phyloP scores from a whole-genome alignment of 2,888 invertebrate genomes.

The Xestia rhomboidea region DNA sequence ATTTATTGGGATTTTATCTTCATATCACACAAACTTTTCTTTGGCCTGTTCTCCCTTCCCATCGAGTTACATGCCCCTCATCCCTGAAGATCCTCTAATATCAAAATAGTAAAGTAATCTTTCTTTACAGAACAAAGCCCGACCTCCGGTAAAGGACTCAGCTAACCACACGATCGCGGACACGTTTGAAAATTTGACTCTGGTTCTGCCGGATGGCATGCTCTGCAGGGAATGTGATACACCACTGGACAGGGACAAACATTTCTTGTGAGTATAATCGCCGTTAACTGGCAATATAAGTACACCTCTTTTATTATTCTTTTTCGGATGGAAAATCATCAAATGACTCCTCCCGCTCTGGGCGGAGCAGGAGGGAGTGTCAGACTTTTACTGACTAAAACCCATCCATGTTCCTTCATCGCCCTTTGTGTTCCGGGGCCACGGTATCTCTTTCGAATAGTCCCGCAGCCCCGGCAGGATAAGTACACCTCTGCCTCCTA shows the following conservation, averaged over 20 bases:
- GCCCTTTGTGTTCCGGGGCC: no score
- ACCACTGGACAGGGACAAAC: constrained; percentile 93
- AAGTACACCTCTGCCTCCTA: no score
- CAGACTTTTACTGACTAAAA: no score
- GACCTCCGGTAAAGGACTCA: constrained; percentile 88
- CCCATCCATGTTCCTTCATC: no score
- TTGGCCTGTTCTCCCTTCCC: neutral
- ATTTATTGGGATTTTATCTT: neutral
- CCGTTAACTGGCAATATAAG: no score
- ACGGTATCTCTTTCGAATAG: no score
- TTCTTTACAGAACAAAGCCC: constrained; percentile 83
- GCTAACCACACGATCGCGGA: constrained; percentile 83
- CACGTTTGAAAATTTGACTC: constrained; percentile 85
- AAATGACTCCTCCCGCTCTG: no score
- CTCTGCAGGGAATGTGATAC: constrained; percentile 95
- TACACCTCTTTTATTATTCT: no score
- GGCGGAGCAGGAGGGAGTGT: no score
- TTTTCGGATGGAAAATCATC: no score
- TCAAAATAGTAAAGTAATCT: neutral
- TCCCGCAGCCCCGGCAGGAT: no score
- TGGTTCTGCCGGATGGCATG: constrained; percentile 88
- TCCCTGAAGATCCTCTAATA: neutral
- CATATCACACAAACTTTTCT: neutral
- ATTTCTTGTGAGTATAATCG: constrained; percentile 93
- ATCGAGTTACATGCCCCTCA: neutral